These are phyloP conservation scores for Trematomus loennbergii DNA, from an alignment of 2,113 vertebrate genomes.

Conservation along the genomic window DNA sequence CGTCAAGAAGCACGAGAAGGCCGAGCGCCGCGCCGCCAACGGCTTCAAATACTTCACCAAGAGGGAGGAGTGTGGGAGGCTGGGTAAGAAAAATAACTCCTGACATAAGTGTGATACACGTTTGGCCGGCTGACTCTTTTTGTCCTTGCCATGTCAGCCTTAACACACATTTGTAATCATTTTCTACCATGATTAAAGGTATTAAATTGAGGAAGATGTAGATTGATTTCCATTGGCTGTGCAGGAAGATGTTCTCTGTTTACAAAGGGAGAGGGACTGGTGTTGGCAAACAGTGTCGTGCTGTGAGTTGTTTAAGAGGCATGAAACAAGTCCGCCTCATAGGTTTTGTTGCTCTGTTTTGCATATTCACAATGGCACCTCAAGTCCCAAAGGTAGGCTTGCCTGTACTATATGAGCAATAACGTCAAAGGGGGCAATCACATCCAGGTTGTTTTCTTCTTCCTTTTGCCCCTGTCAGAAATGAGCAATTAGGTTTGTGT, in stretches of 20 bases:
- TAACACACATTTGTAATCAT: conserved; percentile 18
- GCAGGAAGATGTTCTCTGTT: conserved; percentile 57
- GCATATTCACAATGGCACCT: conserved; percentile 69
- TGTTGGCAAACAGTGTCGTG: conserved; percentile 62
- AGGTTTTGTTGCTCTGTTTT: conserved; percentile 62
- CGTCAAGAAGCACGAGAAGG: conserved; percentile 98
- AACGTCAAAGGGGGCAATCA: conserved; percentile 79
- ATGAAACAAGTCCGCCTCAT: conserved; percentile 62
- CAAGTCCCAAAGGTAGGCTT: conserved; percentile 68
- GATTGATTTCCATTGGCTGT: conserved; percentile 60
- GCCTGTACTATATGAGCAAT: conserved; percentile 61
- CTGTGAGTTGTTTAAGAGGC: conserved; percentile 58
- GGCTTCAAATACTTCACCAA: conserved; percentile 99
- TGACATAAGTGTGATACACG: not conserved
- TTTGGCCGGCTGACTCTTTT: not conserved
- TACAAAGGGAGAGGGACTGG: conserved; percentile 59
- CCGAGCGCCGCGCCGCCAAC: conserved; percentile 95
- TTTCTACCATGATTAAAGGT: conserved; percentile 53
- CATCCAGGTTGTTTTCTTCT: conserved; percentile 82
- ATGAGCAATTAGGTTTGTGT: conserved; percentile 87
- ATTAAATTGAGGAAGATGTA: conserved; percentile 52
- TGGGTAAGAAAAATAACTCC: conserved; percentile 84
- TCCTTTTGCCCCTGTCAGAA: conserved; percentile 85
- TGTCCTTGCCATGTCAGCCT: not conserved
- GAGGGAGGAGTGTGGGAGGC: conserved; percentile 94